Base-by-base conservation (phyloP, 2,888 invertebrate genomes). In the Dicyrtomina minuta region DNA sequence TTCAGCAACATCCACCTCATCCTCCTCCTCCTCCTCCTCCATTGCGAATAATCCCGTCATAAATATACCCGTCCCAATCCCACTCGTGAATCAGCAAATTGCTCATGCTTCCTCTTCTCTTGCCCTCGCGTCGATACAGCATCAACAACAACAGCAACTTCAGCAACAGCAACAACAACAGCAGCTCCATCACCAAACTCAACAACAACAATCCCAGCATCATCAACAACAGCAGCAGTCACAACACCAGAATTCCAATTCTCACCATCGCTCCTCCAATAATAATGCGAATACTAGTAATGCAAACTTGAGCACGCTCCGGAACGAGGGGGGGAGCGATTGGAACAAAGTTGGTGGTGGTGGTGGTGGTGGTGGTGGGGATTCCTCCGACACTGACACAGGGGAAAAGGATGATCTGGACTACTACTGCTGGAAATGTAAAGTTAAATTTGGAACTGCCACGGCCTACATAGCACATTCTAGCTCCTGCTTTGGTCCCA, bases 341-440 rank as follows among this genome's bases (percentile, higher is more conserved):
- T 65, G 65, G 65, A 53, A 26, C 39, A 51, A 53, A 20, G n/a
- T n/a, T n/a, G n/a, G n/a, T n/a, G n/a, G n/a, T n/a, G n/a, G n/a
- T n/a, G n/a, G n/a, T n/a, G n/a, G n/a, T n/a, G n/a, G n/a, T n/a
- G n/a, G n/a, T n/a, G 12, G 22, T 13, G 22, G 13, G n/a, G 53
- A 56, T 13, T 26, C 56, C 2, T 53, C 49, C 2, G 62, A 62
- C 12, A n/a, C 26, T 15, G 62, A 62, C 27, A 12, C 60, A 15
- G 33, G 8, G 8, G 46, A 46, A n/a, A 62, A 46, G 26, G 65
- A 65, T 53, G 55, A 65, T 17, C 26, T 65, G 8, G 65, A 65
- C 46, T 65, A 65, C 26, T 65, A 49, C 41, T 65, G 65, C n/a
- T 65, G 65, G 65, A 65, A 65, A 22, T 65, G 65, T 20, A 65